Evolutionary conservation across 2,888 invertebrate genomes (phyloP).

Genomic region (Liodrosophila aerea): DNA sequence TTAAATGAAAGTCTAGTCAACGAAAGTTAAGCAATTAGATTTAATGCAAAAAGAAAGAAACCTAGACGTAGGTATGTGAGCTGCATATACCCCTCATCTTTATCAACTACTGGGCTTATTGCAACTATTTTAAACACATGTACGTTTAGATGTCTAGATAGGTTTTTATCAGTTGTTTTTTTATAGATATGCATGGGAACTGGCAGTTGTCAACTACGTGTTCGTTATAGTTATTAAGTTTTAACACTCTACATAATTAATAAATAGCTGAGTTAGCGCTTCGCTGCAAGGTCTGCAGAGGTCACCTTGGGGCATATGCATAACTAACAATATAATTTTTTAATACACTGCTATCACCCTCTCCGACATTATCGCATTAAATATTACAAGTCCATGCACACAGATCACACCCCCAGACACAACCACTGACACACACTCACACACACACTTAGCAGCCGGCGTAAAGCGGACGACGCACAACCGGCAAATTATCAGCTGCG

Average conservation of each 20-base stretch:
- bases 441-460: constrained; percentile 29
- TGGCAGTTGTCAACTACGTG: neutral
- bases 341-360: no score
- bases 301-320: constrained; percentile 48
- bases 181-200: neutral
- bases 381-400: no score
- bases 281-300: constrained; percentile 18
- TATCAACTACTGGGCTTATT: neutral
- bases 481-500: constrained; percentile 54
- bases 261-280: constrained; percentile 20
- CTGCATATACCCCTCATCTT: neutral
- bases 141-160: constrained; percentile 22
- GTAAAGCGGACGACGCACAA: neutral
- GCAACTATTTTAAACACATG: constrained; percentile 5
- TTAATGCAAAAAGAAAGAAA: no score
- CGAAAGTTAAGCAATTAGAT: no score
- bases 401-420: no score
- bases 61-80: no score
- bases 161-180: constrained; percentile 45
- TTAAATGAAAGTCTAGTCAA: no score
- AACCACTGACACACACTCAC: neutral
- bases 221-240: neutral
- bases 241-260: constrained; percentile 8
- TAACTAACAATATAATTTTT: constrained; percentile 2
- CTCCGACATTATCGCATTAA: no score